phyloP scores from a whole-genome alignment of 2,888 invertebrate species.

The Gnatocerus cornutus region DNA sequence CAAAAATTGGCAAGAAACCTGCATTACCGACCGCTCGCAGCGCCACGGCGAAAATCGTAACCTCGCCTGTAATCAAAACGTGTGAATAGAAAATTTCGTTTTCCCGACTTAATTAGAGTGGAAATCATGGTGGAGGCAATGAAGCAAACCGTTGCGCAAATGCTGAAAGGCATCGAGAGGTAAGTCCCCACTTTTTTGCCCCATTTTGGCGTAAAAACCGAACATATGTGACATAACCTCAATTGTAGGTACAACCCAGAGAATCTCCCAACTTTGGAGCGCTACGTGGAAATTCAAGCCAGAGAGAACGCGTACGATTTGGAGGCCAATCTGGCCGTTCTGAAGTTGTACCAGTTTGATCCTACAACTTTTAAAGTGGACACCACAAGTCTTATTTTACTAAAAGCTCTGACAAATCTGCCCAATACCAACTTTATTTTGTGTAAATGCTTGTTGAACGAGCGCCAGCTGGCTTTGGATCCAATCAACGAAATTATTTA shows the following conservation, averaged over 20 bases:
- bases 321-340: conserved; percentile 96
- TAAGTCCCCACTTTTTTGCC: conserved; percentile 70
- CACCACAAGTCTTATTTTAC: conserved; percentile 90
- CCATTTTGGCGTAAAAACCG: conserved; percentile 13
- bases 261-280: conserved; percentile 90
- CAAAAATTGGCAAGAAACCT: too few species aligned
- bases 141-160: conserved; percentile 88
- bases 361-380: conserved; percentile 88
- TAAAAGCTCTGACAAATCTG: conserved; percentile 97
- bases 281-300: conserved; percentile 94
- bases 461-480: conserved; percentile 85
- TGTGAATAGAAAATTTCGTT: not conserved
- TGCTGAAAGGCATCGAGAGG: conserved; percentile 95
- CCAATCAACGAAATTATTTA: conserved; percentile 92
- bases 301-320: conserved; percentile 95
- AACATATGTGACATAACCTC: conserved; percentile 40
- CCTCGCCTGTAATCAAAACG: not conserved
- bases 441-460: conserved; percentile 96
- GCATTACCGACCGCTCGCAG: too few species aligned
- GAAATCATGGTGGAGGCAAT: conserved; percentile 84
- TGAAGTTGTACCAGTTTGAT: conserved; percentile 98
- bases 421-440: conserved; percentile 98
- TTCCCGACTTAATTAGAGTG: not conserved
- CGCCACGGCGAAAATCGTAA: too few species aligned
- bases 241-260: conserved; percentile 93